Conservation (phyloP, 2,113 vertebrate genomes). For the Hemiscyllium ocellatum region DNA sequence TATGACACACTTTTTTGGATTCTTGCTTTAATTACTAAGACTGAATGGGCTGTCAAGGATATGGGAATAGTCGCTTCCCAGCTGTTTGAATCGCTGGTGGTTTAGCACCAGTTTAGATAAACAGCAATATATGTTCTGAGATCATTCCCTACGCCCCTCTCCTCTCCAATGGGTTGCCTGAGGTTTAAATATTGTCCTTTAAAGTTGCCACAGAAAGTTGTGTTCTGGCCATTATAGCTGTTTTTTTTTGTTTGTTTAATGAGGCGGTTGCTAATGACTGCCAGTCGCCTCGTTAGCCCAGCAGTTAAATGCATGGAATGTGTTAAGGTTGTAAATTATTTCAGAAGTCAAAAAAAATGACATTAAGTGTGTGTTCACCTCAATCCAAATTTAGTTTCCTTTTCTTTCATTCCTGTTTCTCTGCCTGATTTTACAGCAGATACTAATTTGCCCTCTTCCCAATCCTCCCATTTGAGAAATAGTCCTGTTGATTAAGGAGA, state of each 20-base stretch:
- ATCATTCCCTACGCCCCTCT: no score
- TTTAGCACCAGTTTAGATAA: no score
- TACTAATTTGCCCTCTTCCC: neutral
- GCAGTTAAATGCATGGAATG: neutral
- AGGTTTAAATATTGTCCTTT: neutral
- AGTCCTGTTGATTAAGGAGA: no score
- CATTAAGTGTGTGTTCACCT: neutral
- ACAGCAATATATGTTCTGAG: no score
- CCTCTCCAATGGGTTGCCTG: neutral
- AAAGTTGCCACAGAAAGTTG: neutral
- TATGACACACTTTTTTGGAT: no score
- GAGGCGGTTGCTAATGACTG: no score
- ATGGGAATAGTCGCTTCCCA: no score
- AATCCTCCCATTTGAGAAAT: no score
- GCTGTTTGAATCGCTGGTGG: neutral
- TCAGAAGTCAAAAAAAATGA: neutral
- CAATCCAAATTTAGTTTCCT: neutral
- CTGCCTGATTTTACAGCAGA: neutral
- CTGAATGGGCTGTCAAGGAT: no score
- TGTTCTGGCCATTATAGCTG: neutral
- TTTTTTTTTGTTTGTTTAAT: no score
- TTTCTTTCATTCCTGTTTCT: neutral
- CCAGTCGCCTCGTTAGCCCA: neutral
- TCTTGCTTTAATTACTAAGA: no score
- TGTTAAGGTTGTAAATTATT: neutral